Evolutionary conservation across 2,797 vertebrate species (phyloP), one percentile per base, ranked within the genome.

Genomic region (Pseudochromis fuscus): DNA sequence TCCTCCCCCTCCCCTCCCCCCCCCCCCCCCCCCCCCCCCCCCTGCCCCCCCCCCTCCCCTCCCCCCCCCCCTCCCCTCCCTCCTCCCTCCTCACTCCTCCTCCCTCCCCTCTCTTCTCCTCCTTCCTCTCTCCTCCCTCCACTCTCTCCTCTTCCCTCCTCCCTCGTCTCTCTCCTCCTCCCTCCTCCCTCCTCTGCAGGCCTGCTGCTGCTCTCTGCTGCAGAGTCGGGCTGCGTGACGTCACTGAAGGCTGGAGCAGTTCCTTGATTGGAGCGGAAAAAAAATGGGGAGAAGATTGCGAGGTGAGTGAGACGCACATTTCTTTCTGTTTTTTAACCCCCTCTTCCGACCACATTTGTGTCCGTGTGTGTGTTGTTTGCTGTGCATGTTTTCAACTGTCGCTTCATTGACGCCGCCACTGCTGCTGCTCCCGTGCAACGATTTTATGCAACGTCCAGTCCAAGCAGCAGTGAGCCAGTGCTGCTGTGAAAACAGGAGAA

Each of bases 201-300:
- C 90, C 88, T 76, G 78, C 87, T 72, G 88, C 13, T n/a, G n/a
- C 85, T 85, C 84, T 91, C 89, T 94, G 92, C 94, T 92, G 94
- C 94, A 94, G 94, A 93, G 92, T 86, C 84, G 81, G 87, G 91
- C 88, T 88, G 88, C 83, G 94, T 95, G 94, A 95, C 94, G 94
- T 95, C 94, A 95, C 79, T 45, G 87, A 88, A 78, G 82, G 90
- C 89, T 89, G 84, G 88, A 93, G 92, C 93, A 87, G 91, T 82
- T 93, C 88, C 89, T 92, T 74, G 86, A 89, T 90, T 84, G 81
- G 83, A 88, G 90, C 83, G 82, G 87, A 80, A 74, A 74, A 75
- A 87, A 92, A 93, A 92, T 91, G 93, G 88, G 90, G 86, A 91
- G 89, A 90, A 88, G 87, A 87, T 66, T 84, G 59, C 79, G 87